phyloP scores from a whole-genome alignment of 2,113 vertebrate species.

The Alligator sinensis region DNA sequence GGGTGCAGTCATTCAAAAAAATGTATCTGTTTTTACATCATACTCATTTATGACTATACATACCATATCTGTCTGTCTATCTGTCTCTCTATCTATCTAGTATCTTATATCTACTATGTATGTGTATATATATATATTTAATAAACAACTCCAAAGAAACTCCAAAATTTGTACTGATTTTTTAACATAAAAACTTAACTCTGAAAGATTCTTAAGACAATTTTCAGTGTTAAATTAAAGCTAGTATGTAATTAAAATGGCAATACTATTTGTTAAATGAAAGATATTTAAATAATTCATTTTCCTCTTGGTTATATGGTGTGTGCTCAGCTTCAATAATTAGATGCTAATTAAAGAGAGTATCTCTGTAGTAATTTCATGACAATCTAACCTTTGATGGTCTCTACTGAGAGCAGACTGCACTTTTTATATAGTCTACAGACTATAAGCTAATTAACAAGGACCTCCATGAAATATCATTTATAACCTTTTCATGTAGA shows the following conservation, averaged over 20 bases:
- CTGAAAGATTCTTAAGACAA: conserved; percentile 20
- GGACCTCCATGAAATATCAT: background rate
- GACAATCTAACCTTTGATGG: conserved; percentile 57
- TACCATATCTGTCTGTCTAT: too few relatives aligned
- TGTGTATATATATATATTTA: background rate
- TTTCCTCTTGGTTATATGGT: conserved; percentile 47
- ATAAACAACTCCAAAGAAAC: fast-evolving
- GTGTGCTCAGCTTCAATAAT: conserved; percentile 37
- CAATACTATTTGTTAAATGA: conserved; percentile 50
- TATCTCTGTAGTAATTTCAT: conserved; percentile 40
- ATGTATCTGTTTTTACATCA: background rate
- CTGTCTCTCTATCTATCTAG: too few relatives aligned
- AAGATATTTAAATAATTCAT: conserved; percentile 48
- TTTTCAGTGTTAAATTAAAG: conserved; percentile 34
- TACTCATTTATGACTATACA: background rate
- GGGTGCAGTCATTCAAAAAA: background rate
- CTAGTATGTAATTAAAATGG: conserved; percentile 18
- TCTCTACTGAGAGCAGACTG: conserved; percentile 27
- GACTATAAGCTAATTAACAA: conserved; percentile 18
- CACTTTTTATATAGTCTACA: background rate
- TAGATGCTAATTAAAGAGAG: conserved; percentile 7
- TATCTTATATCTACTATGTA: too few relatives aligned
- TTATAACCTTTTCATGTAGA: background rate
- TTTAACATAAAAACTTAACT: background rate
- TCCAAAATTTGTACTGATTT: background rate